Evolutionary conservation across 2,888 invertebrate genomes (phyloP), one percentile per base, ranked within the genome.

Genomic region (Tipula helvola): DNA sequence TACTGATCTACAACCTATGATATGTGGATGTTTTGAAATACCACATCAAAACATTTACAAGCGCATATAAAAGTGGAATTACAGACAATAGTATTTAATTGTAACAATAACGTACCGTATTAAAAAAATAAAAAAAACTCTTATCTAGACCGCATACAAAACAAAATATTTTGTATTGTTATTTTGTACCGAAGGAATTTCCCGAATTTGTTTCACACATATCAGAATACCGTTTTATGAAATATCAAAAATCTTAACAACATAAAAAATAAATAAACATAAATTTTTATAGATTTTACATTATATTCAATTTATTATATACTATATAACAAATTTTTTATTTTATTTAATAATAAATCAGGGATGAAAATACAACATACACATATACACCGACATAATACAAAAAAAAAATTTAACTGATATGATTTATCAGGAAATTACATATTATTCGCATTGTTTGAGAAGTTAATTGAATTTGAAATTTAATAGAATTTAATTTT

Each of bases 371-470:
- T 71, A n/a, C 2, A 71, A 3, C 71, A 71, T 10, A 71, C 71
- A 71, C 10, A 71, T 28, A 71, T 10, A 71, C 10, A 16, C 39
- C 39, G 5, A 39, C 39, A 39, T 39, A 39, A 39, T 16, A 71
- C 18, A 71, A 28, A 18, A 71, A 28, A 71, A 71, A 71, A 71
- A 71, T 71, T 71, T 28, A 71, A 71, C 71, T 71, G 71, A 71
- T 84, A 39, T 84, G 84, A 84, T 84, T 84, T 84, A 84, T 84
- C 84, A 84, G 84, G 84, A 84, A 84, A 84, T 84, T 41, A 84
- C 84, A 84, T 84, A 84, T 84, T 84, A 84, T 84, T 84, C 84
- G 84, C 84, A 84, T 84, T 84, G 84, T 84, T 84, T 84, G 84
- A 84, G 84, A 84, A 84, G 84, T 84, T 84, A 84, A 84, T 84